Conservation (phyloP, 2,113 vertebrate genomes). For the Phyllopteryx taeniolatus region DNA sequence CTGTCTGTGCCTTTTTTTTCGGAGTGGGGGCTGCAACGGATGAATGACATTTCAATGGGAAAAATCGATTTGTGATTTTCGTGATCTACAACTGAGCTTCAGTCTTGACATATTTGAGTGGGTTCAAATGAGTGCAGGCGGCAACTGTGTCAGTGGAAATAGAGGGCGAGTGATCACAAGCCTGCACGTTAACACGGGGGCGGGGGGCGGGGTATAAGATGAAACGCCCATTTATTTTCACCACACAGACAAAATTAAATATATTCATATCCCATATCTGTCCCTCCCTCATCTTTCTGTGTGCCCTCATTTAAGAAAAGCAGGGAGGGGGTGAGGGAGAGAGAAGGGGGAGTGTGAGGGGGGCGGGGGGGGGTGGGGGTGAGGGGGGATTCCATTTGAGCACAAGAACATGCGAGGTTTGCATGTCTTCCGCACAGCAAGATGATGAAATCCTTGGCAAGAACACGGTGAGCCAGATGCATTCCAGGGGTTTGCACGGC, state of each 20-base stretch:
- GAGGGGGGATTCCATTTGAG: conserved; percentile 59
- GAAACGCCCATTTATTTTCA: conserved; percentile 16
- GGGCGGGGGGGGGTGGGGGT: conserved; percentile 12
- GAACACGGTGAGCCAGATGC: conserved; percentile 49
- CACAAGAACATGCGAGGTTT: conserved; percentile 36
- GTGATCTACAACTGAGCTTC: background rate
- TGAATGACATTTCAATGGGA: too few species aligned
- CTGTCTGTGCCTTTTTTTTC: too few species aligned
- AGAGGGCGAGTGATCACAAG: background rate
- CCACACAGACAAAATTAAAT: conserved; percentile 11
- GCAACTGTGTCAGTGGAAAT: background rate
- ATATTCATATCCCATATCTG: conserved; percentile 30
- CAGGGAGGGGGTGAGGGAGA: background rate
- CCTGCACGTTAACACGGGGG: conserved; percentile 12
- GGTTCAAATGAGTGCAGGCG: conserved; percentile 39
- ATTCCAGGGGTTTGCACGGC: conserved; percentile 66
- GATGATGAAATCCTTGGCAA: conserved; percentile 50
- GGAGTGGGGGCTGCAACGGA: too few species aligned
- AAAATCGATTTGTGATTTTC: too few species aligned
- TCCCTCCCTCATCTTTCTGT: conserved; percentile 23
- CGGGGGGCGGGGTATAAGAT: conserved; percentile 5
- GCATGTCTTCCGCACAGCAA: conserved; percentile 58
- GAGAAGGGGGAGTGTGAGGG: background rate
- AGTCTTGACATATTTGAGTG: background rate
- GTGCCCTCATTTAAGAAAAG: conserved; percentile 55